Evolutionary conservation across 2,888 invertebrate genomes (phyloP).

Genomic region (Limulus polyphemus): DNA sequence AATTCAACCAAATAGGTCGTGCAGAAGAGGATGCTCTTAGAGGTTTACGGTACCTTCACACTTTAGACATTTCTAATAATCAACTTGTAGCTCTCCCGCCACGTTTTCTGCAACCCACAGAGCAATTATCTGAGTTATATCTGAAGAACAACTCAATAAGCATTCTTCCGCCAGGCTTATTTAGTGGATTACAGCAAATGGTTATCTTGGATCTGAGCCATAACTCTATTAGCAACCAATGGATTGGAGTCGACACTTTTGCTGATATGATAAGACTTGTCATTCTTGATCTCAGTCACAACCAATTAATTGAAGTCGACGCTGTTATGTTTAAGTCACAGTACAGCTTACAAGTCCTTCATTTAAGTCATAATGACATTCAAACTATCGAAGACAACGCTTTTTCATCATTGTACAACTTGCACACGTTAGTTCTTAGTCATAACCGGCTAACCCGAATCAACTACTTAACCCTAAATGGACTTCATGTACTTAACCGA

Average conservation of each 20-base stretch:
- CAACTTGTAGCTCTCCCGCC: slow-evolving; percentile 65
- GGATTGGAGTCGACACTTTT: slow-evolving; percentile 75
- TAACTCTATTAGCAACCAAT: slow-evolving; percentile 63
- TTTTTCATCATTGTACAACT: slow-evolving; percentile 79
- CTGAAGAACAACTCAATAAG: slow-evolving; percentile 82
- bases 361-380: slow-evolving; percentile 68
- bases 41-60: slow-evolving; percentile 61
- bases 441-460: slow-evolving; percentile 72
- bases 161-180: slow-evolving; percentile 67
- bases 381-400: slow-evolving; percentile 74
- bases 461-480: slow-evolving; percentile 74
- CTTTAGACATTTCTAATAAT: slow-evolving; percentile 76
- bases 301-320: slow-evolving; percentile 63
- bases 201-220: slow-evolving; percentile 49
- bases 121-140: slow-evolving; percentile 70
- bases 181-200: slow-evolving; percentile 43
- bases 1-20: slow-evolving; percentile 52
- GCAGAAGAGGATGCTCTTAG: slow-evolving; percentile 56
- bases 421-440: slow-evolving; percentile 73
- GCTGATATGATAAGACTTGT: slow-evolving; percentile 77
- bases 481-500: slow-evolving; percentile 69
- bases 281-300: slow-evolving; percentile 69
- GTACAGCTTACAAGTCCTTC: slow-evolving; percentile 70
- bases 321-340: slow-evolving; percentile 71
- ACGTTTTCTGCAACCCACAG: slow-evolving; percentile 61